Percentiles rank a stretch among this genome's conserved stretches.
phyloP scores from a whole-genome alignment of 1,140 invertebrate species.

The Trichoplusia ni region DNA sequence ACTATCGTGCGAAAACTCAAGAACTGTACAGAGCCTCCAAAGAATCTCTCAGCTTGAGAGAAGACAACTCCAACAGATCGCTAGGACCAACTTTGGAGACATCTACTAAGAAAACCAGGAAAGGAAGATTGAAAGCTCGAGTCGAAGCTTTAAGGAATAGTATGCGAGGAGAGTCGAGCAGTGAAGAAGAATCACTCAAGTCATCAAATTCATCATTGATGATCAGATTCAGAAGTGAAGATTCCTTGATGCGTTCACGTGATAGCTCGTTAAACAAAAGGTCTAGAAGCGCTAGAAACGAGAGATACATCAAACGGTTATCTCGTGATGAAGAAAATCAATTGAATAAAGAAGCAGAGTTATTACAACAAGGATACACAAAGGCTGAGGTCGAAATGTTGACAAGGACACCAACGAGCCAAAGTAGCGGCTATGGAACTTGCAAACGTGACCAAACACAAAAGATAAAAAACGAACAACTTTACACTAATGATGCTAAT shows the following conservation, averaged over 20 bases:
- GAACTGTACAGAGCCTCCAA: conserved; percentile 60
- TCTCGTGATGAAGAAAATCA: conserved; percentile 86
- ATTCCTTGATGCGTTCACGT: conserved; percentile 83
- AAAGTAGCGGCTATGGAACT: conserved; percentile 78
- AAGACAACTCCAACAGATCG: conserved; percentile 59
- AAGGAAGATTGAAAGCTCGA: conserved; percentile 84
- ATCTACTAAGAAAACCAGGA: conserved; percentile 80
- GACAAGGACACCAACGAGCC: conserved; percentile 75
- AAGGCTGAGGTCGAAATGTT: conserved; percentile 80
- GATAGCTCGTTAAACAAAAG: conserved; percentile 81
- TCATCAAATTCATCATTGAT: conserved; percentile 85
- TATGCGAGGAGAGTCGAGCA: conserved; percentile 85
- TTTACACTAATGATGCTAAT: conserved; percentile 58
- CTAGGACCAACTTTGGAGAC: conserved; percentile 81
- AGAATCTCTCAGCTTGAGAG: conserved; percentile 69
- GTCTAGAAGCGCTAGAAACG: conserved; percentile 86
- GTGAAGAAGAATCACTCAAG: conserved; percentile 86
- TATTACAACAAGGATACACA: conserved; percentile 76
- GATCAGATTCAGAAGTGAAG: conserved; percentile 85
- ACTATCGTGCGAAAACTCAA: conserved; percentile 72
- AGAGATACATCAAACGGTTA: conserved; percentile 88
- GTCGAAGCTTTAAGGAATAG: conserved; percentile 85
- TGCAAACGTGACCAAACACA: conserved; percentile 71
- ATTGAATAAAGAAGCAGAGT: conserved; percentile 82
- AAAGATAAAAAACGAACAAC: conserved; percentile 57